Percentiles rank a stretch among this genome's conserved stretches.
Conservation (phyloP, 1,140 invertebrate species). For the honey bee (Apis mellifera) region Amel_HAv3.1 CM009939.2:9090501-9091000, state of each 20-base stretch:
- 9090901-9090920: not conserved
- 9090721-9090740: conserved; percentile 53
- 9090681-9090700: conserved; percentile 66
- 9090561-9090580: conserved; percentile 40
- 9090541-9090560: not conserved
- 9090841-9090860: conserved; percentile 41
- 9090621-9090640: conserved; percentile 43
- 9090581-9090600: conserved; percentile 62
- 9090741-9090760: not conserved
- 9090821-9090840: not conserved
- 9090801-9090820: not conserved
- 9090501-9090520: not conserved
- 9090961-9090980: too few species aligned
- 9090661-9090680: conserved; percentile 69
- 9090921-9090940: not conserved
- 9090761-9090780: conserved; percentile 1
- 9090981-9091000: not conserved
- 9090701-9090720: not conserved
- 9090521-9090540: conserved; percentile 4
- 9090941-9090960: not conserved
- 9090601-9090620: conserved; percentile 62
- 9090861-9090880: conserved; percentile 27
- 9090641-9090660: conserved; percentile 71
- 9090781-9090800: conserved; percentile 13
- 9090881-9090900: not conserved